Base-by-base conservation (phyloP, 2,888 invertebrate species). In the Zhuqinia jingwanae region DNA sequence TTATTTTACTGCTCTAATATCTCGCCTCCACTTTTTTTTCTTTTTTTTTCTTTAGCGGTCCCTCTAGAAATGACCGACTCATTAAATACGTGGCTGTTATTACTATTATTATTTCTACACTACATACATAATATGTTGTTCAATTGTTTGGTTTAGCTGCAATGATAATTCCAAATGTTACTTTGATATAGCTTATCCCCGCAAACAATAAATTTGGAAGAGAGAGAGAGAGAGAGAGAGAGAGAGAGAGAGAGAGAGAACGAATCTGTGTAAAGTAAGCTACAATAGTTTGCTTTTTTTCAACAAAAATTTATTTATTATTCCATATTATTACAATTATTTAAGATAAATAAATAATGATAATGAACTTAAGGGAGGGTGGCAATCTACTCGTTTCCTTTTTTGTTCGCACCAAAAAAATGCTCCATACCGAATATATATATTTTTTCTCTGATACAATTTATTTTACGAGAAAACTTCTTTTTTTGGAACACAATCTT, bases 1-100 rank as follows among this genome's bases (percentile, higher is more conserved):
- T 85, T 76, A 6, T 53, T 83, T 60, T 65, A 70, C 78, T 78
- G 45, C 50, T 77, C 63, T 77, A 70, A 85, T 30, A 78, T 58
- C 22, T 77, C 58, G 30, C 15, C 73, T 47, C 45, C 25, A 8
- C 8, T 20, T 76, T 65, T 84, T n/a, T 30, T 75, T 36, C 75
- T 63, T 22, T 36, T 75, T 63, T 56, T 17, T 42, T 42, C 36
- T 53, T 25, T 56, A 58, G 58, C 77, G 58, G 70, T 70, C 70
- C 65, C 65, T 77, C 82, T 75, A 63, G 36, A 82, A 36, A 63
- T 63, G 70, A 25, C 47, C 70, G 47, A 70, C 47, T 70, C 45
- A 70, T 70, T 70, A 36, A 36, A 36, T 36, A 70, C 47, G 47
- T 70, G 47, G 70, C 47, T 47, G 25, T 70, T 22, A 70, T 70